These are phyloP conservation scores for Agonum fuliginosum DNA, from an alignment of 2,888 invertebrate species.

Conservation along the genomic window DNA sequence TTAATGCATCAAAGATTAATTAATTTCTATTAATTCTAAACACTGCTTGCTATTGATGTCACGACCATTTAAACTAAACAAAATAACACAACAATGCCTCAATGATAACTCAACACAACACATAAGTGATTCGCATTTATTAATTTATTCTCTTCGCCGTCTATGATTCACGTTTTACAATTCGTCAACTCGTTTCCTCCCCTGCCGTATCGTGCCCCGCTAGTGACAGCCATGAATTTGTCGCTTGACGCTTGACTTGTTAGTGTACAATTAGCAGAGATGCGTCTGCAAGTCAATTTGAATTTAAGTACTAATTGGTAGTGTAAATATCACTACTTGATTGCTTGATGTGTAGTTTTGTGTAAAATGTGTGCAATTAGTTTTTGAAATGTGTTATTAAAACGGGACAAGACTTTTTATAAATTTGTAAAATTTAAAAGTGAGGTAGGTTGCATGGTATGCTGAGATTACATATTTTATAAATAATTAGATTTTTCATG, in stretches of 20 bases:
- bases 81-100: background rate
- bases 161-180: conserved; percentile 8
- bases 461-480: too few species aligned
- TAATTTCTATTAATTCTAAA: conserved; percentile 15
- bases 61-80: conserved; percentile 3
- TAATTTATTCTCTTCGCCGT: background rate
- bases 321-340: background rate
- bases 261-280: conserved; percentile 16
- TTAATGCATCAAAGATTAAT: conserved; percentile 1
- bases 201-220: background rate
- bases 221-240: background rate
- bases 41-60: background rate
- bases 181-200: background rate
- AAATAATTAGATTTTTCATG: too few species aligned
- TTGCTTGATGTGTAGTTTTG: conserved; percentile 2
- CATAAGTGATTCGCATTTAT: conserved; percentile 8
- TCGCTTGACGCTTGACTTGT: background rate
- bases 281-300: background rate
- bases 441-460: background rate
- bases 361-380: background rate
- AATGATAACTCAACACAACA: background rate
- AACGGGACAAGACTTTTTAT: background rate
- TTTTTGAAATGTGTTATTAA: conserved; percentile 9
- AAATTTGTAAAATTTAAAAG: background rate
- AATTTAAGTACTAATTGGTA: background rate